These are phyloP conservation scores for Calephelis nemesis DNA, from an alignment of 1,140 invertebrate species.

Conservation along the genomic window DNA sequence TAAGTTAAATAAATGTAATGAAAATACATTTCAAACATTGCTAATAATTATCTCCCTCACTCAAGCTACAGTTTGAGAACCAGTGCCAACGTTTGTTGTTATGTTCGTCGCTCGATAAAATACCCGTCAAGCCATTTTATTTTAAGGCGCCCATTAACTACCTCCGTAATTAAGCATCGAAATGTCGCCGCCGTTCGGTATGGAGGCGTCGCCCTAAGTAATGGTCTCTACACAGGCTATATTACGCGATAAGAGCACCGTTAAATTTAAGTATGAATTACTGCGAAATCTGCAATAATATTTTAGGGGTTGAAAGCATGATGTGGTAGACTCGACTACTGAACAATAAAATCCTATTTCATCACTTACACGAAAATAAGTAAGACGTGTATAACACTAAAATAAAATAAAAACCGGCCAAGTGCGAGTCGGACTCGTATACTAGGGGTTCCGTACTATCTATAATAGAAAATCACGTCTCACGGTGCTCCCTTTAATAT, in stretches of 20 bases:
- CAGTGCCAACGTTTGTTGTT: slow-evolving; percentile 30
- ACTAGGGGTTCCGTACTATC: no score
- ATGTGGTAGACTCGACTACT: no score
- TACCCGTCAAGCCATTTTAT: slow-evolving; percentile 58
- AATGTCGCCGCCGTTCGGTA: slow-evolving; percentile 51
- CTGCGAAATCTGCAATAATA: slow-evolving; percentile 21
- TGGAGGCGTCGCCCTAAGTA: slow-evolving; percentile 57
- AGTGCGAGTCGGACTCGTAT: no score
- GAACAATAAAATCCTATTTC: no score
- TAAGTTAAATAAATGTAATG: no score
- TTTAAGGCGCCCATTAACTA: slow-evolving; percentile 62
- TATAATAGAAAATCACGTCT: no score
- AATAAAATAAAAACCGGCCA: no score
- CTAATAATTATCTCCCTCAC: background rate
- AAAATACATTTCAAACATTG: no score
- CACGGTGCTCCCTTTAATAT: no score
- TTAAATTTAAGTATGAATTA: slow-evolving; percentile 25
- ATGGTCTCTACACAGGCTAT: slow-evolving; percentile 41
- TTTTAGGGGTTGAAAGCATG: background rate
- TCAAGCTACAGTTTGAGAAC: slow-evolving; percentile 32
- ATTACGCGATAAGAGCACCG: slow-evolving; percentile 36
- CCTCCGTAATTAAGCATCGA: slow-evolving; percentile 65
- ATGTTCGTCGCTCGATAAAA: slow-evolving; percentile 46
- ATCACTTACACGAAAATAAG: no score
- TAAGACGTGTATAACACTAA: no score